Evolutionary conservation across 2,797 vertebrate species (phyloP), one percentile per base, ranked within the genome.

Genomic region (Anabas testudineus): DNA sequence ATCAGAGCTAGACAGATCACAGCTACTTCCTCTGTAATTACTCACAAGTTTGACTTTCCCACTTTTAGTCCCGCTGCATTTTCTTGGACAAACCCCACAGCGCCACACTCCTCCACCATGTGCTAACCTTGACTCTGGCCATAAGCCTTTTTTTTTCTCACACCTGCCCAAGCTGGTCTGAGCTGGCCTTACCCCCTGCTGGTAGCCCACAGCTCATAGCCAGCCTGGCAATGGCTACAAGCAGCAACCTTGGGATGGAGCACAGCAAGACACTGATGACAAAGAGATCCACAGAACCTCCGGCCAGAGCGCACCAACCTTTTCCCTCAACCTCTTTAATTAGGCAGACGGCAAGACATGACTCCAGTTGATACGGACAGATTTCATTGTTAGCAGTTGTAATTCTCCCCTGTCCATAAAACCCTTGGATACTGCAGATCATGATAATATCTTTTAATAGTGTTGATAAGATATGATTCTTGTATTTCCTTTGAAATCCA

Each of bases 261-360:
- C 85, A 65, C 90, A 89, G 91, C 71, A 30, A 67, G 90, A 49
- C 78, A 32, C 61, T 80, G 89, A 91, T 90, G 87, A 87, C 90
- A 90, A 63, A 47, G 74, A 80, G 71, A 74, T 56, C 54, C 82
- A 80, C 70, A 45, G 49, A 78, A 84, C 73, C 85, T 81, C 42
- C 39, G 57, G 71, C 71, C 80, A 78, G 67, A 76, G 67, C 81
- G 64, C 70, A 28, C 52, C 64, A 54, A 48, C 74, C 57, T 67
- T 51, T 81, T 62, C 47, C 15, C 58, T 64, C 47, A 63, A 54
- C 24, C 65, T 71, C 32, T 83, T 87, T 86, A 81, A 90, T 86
- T 85, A 88, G 63, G 53, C 60, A 74, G 61, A 70, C 62, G n/a
- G 41, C 54, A 42, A 71, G 58, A 63, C 52, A 58, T 1, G 36